phyloP scores from a whole-genome alignment of 2,113 vertebrate species.

The Amblyornis subalaris region DNA sequence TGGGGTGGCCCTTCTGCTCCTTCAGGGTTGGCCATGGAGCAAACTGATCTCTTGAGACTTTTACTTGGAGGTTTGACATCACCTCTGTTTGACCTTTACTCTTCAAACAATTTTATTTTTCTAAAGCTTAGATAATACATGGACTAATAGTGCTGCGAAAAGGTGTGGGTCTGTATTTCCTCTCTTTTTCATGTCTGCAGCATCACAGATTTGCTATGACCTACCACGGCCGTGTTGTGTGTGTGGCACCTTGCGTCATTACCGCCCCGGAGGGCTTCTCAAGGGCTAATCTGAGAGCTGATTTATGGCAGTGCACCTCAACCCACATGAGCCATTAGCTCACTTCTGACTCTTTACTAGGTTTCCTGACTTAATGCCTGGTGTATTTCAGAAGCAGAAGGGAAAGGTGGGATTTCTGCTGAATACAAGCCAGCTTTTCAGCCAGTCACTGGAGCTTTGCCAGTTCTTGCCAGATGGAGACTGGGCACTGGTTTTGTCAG shows the following conservation, averaged over 20 bases:
- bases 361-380: neutral
- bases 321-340: neutral
- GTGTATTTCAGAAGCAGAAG: neutral
- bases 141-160: neutral
- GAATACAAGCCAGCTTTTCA: neutral
- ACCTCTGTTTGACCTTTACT: neutral
- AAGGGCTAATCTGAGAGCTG: neutral
- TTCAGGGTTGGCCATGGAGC: accelerated
- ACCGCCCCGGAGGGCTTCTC: neutral
- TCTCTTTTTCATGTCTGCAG: neutral
- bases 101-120: neutral
- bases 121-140: neutral
- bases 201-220: neutral
- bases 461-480: neutral
- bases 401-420: neutral
- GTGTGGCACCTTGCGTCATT: accelerated
- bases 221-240: accelerated
- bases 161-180: neutral
- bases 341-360: neutral
- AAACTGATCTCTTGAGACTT: neutral
- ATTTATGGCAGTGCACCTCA: neutral
- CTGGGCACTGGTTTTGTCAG: neutral
- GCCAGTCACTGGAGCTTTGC: neutral
- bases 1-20: neutral
- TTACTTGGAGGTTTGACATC: neutral